Evolutionary conservation across 2,888 invertebrate genomes (phyloP).

Genomic region (Dynastes grantii): DNA sequence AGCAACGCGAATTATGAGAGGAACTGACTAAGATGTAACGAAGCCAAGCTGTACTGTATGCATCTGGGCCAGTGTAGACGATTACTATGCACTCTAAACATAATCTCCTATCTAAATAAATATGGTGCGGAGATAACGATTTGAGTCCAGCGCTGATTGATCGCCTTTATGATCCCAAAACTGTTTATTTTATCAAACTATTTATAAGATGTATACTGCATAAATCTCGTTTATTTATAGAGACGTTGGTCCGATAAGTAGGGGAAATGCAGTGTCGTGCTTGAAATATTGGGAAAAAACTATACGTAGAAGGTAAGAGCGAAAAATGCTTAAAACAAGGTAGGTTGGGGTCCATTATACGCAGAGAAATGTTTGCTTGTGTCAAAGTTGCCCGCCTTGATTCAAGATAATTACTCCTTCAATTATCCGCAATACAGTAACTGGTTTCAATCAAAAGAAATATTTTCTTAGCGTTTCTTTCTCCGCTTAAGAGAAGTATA

Average conservation of each 20-base stretch:
- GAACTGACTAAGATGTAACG: background rate
- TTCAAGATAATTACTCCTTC: no score
- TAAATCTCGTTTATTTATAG: constrained; percentile 34
- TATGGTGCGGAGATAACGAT: constrained; percentile 28
- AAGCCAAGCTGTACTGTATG: no score
- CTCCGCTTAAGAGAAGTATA: no score
- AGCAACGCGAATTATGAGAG: background rate
- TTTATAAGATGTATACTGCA: constrained; percentile 26
- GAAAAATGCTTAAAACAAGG: no score
- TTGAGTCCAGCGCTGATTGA: constrained; percentile 31
- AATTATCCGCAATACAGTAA: no score
- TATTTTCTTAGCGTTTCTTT: no score
- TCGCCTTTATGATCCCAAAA: constrained; percentile 27
- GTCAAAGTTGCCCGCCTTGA: no score
- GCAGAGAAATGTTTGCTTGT: no score
- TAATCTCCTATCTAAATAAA: constrained; percentile 33
- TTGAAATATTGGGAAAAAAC: no score
- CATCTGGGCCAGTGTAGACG: constrained; percentile 2
- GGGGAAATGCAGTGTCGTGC: background rate
- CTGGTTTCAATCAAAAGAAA: no score
- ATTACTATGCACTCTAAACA: constrained; percentile 33
- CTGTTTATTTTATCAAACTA: constrained; percentile 39
- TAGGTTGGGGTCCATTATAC: no score
- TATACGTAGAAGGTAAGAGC: no score
- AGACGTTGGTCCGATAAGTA: background rate